Evolutionary conservation across 2,797 vertebrate genomes (phyloP).

Genomic region (Pitangus sulphuratus): DNA sequence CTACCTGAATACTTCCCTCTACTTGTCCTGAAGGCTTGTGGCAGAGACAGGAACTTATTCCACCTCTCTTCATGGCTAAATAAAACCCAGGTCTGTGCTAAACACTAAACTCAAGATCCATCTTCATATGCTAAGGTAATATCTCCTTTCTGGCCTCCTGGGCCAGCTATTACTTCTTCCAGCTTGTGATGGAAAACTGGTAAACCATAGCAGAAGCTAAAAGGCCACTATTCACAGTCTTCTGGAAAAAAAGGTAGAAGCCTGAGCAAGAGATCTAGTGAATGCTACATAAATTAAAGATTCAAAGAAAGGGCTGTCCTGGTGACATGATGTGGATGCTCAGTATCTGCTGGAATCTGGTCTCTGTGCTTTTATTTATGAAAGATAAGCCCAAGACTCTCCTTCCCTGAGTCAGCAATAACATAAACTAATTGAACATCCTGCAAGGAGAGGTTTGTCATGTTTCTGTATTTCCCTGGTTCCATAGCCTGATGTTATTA

Average conservation of each 20-base stretch:
- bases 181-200: neutral
- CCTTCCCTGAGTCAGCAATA: neutral
- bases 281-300: neutral
- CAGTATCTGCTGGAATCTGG: neutral
- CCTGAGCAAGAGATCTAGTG: neutral
- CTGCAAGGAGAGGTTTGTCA: neutral
- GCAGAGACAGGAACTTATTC: neutral
- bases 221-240: neutral
- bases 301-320: neutral
- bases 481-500: conserved; percentile 27
- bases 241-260: neutral
- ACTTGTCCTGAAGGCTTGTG: neutral
- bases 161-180: neutral
- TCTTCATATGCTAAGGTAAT: neutral
- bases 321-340: neutral
- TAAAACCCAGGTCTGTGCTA: neutral
- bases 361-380: neutral
- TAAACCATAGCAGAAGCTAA: neutral
- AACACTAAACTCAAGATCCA: neutral
- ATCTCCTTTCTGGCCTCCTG: neutral
- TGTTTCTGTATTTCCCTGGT: neutral
- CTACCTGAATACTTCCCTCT: neutral
- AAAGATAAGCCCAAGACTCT: neutral
- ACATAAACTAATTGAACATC: neutral
- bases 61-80: neutral